These are phyloP conservation scores for Beris morrisii DNA, from an alignment of 2,888 invertebrate species.

Conservation along the genomic window DNA sequence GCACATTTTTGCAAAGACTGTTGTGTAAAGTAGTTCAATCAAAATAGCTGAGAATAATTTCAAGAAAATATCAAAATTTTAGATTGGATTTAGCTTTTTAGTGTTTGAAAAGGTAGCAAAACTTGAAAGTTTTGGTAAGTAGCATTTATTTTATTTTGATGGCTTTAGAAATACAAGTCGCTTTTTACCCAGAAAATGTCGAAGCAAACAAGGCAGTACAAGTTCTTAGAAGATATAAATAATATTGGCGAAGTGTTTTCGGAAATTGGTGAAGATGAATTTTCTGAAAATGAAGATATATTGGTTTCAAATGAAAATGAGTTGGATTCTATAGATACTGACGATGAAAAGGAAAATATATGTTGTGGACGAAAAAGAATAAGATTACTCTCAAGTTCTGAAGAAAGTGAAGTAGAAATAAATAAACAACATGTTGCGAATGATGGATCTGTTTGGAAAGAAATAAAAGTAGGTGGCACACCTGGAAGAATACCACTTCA, in stretches of 20 bases:
- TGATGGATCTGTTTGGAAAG: slow-evolving; percentile 17
- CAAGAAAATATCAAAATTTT: too few relatives aligned
- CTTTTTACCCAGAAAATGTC: slow-evolving; percentile 37
- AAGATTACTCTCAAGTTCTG: slow-evolving; percentile 35
- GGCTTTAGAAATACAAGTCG: too few relatives aligned
- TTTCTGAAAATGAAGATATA: slow-evolving; percentile 38
- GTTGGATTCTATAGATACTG: slow-evolving; percentile 34
- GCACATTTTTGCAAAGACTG: too few relatives aligned
- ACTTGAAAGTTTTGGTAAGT: too few relatives aligned
- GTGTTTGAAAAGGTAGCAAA: too few relatives aligned
- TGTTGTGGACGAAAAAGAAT: slow-evolving; percentile 33
- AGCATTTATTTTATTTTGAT: too few relatives aligned
- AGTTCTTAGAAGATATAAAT: slow-evolving; percentile 37
- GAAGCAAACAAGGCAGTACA: slow-evolving; percentile 36
- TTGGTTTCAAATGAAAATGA: slow-evolving; percentile 31
- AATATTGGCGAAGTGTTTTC: slow-evolving; percentile 38
- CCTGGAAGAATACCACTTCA: slow-evolving; percentile 28
- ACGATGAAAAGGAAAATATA: slow-evolving; percentile 34
- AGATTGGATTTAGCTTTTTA: too few relatives aligned
- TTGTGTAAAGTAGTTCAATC: too few relatives aligned
- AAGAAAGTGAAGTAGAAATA: slow-evolving; percentile 34
- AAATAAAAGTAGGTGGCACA: slow-evolving; percentile 16
- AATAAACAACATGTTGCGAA: slow-evolving; percentile 35
- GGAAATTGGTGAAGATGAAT: slow-evolving; percentile 37
- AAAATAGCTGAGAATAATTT: too few relatives aligned